These are phyloP conservation scores for Athalia circularis DNA, from an alignment of 2,888 invertebrate genomes.

Conservation along the genomic window DNA sequence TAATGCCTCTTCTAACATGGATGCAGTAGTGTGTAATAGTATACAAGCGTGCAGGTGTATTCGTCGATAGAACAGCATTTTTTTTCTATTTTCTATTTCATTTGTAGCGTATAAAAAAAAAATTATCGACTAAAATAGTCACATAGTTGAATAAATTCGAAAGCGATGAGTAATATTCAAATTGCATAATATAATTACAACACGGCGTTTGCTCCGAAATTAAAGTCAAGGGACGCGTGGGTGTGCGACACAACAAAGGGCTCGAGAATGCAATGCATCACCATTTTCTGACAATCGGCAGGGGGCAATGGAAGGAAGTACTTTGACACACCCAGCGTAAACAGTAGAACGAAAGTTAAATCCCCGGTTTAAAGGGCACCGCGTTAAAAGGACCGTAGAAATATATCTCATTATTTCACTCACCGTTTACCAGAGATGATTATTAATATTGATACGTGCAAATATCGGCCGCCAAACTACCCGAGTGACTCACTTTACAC, in stretches of 20 bases:
- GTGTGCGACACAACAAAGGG: conserved; percentile 62
- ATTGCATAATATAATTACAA: too few species aligned
- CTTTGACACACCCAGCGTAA: conserved; percentile 70
- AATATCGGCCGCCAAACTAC: conserved; percentile 55
- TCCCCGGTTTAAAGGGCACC: too few species aligned
- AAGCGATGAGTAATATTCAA: too few species aligned
- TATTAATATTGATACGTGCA: conserved; percentile 49
- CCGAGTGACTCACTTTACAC: conserved; percentile 54
- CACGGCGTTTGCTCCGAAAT: neutral
- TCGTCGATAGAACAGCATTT: conserved; percentile 1
- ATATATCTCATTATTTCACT: conserved; percentile 36
- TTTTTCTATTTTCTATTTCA: conserved; percentile 11
- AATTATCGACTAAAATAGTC: conserved; percentile 29
- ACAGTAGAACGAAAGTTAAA: conserved; percentile 48
- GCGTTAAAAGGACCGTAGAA: neutral
- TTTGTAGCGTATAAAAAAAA: conserved; percentile 5
- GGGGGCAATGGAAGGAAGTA: conserved; percentile 49
- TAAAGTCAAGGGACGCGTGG: conserved; percentile 55
- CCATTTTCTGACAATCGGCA: conserved; percentile 66
- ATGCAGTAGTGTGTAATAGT: conserved; percentile 21
- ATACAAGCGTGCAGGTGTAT: conserved; percentile 20
- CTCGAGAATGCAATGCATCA: conserved; percentile 64
- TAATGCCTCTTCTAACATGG: neutral
- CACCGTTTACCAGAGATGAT: conserved; percentile 54
- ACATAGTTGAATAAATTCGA: neutral